These are phyloP conservation scores for Fopius arisanus DNA, from an alignment of 1,140 invertebrate species.

Conservation along the genomic window DNA sequence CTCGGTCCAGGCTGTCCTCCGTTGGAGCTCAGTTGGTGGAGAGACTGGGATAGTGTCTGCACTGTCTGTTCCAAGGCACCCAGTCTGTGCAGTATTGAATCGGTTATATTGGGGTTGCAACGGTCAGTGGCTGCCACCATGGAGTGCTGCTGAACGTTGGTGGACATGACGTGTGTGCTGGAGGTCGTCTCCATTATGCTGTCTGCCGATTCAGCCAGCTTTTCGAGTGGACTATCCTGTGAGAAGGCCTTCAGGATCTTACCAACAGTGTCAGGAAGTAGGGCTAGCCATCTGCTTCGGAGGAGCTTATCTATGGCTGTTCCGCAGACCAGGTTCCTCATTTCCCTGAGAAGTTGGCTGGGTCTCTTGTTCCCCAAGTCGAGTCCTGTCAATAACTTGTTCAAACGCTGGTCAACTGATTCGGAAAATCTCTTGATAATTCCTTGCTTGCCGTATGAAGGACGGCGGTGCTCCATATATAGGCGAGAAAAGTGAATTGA, in stretches of 20 bases:
- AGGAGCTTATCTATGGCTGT: constrained; percentile 35
- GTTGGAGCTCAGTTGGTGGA: not conserved
- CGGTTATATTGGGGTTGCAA: not conserved
- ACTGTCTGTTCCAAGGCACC: not conserved
- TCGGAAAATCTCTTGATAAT: constrained; percentile 38
- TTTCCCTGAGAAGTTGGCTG: constrained; percentile 40
- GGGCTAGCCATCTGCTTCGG: constrained; percentile 33
- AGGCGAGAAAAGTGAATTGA: too few species aligned
- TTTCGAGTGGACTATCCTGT: not conserved
- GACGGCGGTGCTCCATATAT: too few species aligned
- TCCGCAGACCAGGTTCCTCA: constrained; percentile 30
- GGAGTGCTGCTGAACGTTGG: not conserved
- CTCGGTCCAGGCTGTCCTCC: not conserved
- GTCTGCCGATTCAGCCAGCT: constrained; percentile 22
- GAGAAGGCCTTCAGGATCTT: not conserved
- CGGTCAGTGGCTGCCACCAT: not conserved
- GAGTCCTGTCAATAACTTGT: constrained; percentile 42
- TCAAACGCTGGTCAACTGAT: constrained; percentile 36
- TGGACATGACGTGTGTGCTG: not conserved
- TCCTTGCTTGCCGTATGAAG: too few species aligned
- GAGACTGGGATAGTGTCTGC: not conserved
- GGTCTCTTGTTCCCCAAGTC: constrained; percentile 43
- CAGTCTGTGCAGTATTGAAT: not conserved
- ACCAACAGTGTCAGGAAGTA: constrained; percentile 31
- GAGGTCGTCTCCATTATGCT: constrained; percentile 14